Evolutionary conservation across 2,888 invertebrate species (phyloP).

Genomic region (Scaptomyza caliginosa): DNA sequence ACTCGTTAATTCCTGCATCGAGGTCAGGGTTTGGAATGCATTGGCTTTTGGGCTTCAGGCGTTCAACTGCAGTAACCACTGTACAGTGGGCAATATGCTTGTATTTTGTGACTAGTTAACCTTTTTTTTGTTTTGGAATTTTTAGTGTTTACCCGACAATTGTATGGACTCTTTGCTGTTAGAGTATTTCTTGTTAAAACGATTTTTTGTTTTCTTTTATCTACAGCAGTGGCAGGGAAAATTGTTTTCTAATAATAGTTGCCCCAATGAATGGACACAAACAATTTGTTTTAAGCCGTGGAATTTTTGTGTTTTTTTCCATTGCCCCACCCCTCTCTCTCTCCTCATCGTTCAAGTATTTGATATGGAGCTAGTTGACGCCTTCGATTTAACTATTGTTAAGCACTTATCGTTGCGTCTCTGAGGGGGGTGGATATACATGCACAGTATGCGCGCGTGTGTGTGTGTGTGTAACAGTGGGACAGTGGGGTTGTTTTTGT

Average conservation of each 20-base stretch:
- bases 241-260: constrained; percentile 55
- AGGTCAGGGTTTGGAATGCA: too few species aligned
- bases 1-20: too few species aligned
- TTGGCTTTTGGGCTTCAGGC: too few species aligned
- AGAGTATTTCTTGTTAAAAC: not conserved
- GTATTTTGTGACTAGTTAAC: too few species aligned
- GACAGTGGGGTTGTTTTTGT: constrained; percentile 12
- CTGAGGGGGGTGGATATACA: constrained; percentile 16
- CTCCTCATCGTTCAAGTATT: constrained; percentile 9
- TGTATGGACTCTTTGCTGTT: too few species aligned
- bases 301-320: constrained; percentile 26
- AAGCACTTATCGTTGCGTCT: constrained; percentile 24
- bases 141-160: too few species aligned
- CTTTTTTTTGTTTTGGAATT: too few species aligned
- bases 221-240: not conserved
- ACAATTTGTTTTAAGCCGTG: constrained; percentile 43
- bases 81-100: too few species aligned
- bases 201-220: not conserved
- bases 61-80: too few species aligned
- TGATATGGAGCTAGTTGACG: constrained; percentile 42
- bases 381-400: constrained; percentile 40
- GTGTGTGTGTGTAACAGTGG: not conserved
- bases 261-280: constrained; percentile 52
- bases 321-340: not conserved
- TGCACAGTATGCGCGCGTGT: not conserved